Conservation (phyloP, 2,888 invertebrate species). For the Caenorhabditis sp. region DNA sequence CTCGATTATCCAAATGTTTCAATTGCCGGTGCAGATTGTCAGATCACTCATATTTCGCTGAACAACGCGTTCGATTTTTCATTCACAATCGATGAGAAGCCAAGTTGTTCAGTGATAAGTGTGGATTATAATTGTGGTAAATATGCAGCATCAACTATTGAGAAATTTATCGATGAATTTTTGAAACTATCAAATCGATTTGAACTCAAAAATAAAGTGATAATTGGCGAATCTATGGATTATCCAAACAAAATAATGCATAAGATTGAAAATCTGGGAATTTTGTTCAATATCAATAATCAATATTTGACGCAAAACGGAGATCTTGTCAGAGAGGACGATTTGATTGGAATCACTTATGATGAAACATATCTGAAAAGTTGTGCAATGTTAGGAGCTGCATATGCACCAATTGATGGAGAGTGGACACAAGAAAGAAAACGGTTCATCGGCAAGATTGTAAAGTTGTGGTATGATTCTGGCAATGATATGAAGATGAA, state of each 20-base stretch:
- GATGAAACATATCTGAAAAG: constrained; percentile 2
- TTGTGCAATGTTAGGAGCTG: constrained; percentile 34
- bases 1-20: constrained; percentile 61
- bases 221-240: not conserved
- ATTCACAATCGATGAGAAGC: constrained; percentile 62
- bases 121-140: constrained; percentile 53
- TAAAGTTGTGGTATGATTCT: not conserved
- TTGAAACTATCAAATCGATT: constrained; percentile 14
- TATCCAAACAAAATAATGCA: not conserved
- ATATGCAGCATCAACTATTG: constrained; percentile 41
- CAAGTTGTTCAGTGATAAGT: constrained; percentile 37
- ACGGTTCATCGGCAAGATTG: not conserved
- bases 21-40: constrained; percentile 32
- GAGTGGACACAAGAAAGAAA: constrained; percentile 42
- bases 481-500: no score
- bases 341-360: constrained; percentile 15
- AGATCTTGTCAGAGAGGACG: constrained; percentile 15
- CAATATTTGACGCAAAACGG: not conserved
- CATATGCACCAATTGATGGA: constrained; percentile 56
- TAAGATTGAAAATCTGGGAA: not conserved
- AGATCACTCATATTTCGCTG: constrained; percentile 55
- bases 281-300: not conserved
- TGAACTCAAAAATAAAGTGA: not conserved
- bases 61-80: constrained; percentile 63
- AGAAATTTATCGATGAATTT: constrained; percentile 36